Evolutionary conservation across 2,113 vertebrate species (phyloP).

Genomic region (Chitala chitala): DNA sequence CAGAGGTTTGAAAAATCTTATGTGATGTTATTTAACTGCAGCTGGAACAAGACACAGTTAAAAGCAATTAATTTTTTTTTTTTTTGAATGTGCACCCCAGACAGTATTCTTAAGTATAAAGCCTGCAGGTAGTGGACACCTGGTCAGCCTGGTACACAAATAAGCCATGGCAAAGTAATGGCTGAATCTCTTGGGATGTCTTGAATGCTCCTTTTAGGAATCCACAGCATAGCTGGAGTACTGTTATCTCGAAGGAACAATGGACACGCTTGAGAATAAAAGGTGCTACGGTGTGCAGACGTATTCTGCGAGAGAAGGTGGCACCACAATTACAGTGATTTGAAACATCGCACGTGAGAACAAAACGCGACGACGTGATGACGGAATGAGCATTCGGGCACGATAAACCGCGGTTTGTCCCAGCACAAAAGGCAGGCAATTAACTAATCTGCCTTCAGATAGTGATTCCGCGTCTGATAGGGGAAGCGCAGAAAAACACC

Average conservation of each 20-base stretch:
- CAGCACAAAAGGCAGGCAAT: background rate
- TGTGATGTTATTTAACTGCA: no score
- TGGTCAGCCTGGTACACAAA: background rate
- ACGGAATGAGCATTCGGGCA: background rate
- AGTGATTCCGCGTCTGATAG: background rate
- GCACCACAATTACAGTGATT: background rate
- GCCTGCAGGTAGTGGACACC: background rate
- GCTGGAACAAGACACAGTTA: background rate
- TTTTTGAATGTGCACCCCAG: no score
- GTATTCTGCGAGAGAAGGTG: background rate
- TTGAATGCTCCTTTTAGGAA: background rate
- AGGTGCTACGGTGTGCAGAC: background rate
- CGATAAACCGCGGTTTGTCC: background rate
- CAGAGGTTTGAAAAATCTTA: no score
- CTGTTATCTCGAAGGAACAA: background rate
- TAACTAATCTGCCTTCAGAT: no score
- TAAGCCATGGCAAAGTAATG: no score
- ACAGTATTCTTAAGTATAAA: no score
- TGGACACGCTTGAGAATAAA: background rate
- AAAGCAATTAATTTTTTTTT: no score
- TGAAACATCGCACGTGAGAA: background rate
- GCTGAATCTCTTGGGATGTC: background rate
- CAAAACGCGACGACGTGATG: background rate
- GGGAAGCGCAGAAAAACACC: conserved; percentile 2
- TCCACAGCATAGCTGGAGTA: background rate